These are phyloP conservation scores for Metopia argyrocephala DNA, from an alignment of 2,888 invertebrate species.

Conservation along the genomic window DNA sequence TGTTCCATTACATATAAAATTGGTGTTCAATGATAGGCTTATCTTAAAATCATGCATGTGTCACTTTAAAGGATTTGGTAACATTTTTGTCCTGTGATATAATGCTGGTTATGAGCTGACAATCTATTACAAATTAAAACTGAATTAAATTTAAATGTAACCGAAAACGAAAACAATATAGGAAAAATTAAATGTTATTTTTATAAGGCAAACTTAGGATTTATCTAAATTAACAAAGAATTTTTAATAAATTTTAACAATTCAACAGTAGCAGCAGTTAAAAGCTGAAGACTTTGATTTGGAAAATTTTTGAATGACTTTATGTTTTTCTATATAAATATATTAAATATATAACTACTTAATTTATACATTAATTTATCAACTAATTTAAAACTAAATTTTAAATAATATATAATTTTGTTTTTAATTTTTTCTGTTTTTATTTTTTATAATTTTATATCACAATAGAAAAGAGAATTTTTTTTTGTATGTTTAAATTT, in stretches of 20 bases:
- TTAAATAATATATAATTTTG: conserved; percentile 20
- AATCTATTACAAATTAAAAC: conserved; percentile 41
- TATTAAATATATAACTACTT: conserved; percentile 16
- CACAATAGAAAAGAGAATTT: conserved; percentile 77
- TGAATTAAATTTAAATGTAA: conserved; percentile 56
- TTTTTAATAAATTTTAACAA: too few species aligned
- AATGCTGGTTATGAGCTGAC: too few species aligned
- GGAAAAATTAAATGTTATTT: not conserved
- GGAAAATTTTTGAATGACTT: not conserved
- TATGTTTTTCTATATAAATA: conserved; percentile 7
- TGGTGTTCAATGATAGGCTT: too few species aligned
- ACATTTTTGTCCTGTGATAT: conserved; percentile 5
- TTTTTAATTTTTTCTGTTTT: conserved; percentile 18
- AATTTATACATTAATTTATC: conserved; percentile 43
- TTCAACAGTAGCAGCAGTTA: too few species aligned
- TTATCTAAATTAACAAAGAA: not conserved
- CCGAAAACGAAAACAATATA: conserved; percentile 14
- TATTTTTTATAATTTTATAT: conserved; percentile 73
- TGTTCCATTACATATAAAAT: too few species aligned
- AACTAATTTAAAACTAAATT: conserved; percentile 60
- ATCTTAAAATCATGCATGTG: too few species aligned
- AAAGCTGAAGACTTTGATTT: too few species aligned
- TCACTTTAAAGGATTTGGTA: too few species aligned
- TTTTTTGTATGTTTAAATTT: conserved; percentile 37
- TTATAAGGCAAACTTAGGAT: not conserved